Percentiles rank a stretch among this genome's conserved stretches.
Evolutionary conservation across 2,888 invertebrate genomes (phyloP).

Genomic region (Eremobia ochroleuca): DNA sequence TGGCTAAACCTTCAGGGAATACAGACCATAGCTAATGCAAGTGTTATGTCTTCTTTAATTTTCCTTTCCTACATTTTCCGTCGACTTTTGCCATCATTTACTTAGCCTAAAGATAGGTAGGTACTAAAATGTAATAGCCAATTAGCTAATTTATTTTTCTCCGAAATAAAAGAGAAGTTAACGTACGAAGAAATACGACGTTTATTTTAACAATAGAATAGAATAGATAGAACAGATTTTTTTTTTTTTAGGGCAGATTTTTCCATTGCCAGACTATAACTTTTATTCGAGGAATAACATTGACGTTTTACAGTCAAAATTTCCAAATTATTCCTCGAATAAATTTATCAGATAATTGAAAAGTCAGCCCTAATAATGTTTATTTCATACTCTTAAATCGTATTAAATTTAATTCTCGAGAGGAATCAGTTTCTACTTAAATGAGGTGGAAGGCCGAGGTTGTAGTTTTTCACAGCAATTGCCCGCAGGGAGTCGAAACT

Average conservation of each 20-base stretch:
- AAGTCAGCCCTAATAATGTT: too few relatives aligned
- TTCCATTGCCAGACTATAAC: too few relatives aligned
- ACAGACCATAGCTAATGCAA: not conserved
- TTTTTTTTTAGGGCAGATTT: too few relatives aligned
- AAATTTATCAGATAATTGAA: too few relatives aligned
- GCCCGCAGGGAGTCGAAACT: constrained; percentile 16
- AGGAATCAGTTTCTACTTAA: constrained; percentile 22
- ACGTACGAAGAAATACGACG: too few relatives aligned
- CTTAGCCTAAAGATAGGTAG: not conserved
- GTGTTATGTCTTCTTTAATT: not conserved
- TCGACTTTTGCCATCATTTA: not conserved
- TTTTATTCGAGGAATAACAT: too few relatives aligned
- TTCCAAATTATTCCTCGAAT: too few relatives aligned
- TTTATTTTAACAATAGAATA: constrained; percentile 1
- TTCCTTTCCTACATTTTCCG: not conserved
- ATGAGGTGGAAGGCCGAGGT: constrained; percentile 12
- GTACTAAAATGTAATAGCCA: not conserved
- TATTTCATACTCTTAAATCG: constrained; percentile 7
- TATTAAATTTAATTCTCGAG: constrained; percentile 19
- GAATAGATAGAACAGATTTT: too few relatives aligned
- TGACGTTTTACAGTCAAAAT: too few relatives aligned
- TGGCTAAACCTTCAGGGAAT: not conserved
- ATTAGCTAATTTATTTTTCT: too few relatives aligned
- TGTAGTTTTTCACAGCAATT: constrained; percentile 23
- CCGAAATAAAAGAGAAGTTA: not conserved